Evolutionary conservation across 2,888 invertebrate genomes (phyloP).

Genomic region (Acanthococcus lagerstroemiae): DNA sequence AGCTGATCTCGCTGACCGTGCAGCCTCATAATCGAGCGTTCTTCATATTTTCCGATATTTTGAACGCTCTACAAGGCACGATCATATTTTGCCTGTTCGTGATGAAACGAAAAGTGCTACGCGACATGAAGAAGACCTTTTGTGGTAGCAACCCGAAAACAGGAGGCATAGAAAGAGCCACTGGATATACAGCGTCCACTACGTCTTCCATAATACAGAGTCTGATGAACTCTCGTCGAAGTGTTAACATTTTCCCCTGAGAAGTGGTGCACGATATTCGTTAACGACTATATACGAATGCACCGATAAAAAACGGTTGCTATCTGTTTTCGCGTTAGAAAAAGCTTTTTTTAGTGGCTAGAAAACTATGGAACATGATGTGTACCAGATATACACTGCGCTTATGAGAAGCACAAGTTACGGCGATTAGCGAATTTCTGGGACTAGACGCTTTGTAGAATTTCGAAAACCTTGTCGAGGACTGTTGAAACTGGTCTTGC

Average conservation of each 20-base stretch:
- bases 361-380: too few species aligned
- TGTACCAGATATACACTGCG: too few species aligned
- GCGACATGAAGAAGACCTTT: slow-evolving; percentile 1
- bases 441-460: too few species aligned
- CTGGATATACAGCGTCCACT: slow-evolving; percentile 6
- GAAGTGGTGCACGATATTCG: too few species aligned
- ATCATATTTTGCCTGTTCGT: slow-evolving; percentile 32
- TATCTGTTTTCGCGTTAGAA: too few species aligned
- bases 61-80: slow-evolving; percentile 32
- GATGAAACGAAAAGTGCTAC: slow-evolving; percentile 31
- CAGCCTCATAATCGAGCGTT: slow-evolving; percentile 13
- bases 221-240: neutral
- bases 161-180: neutral
- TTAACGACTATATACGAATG: neutral
- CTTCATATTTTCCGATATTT: slow-evolving; percentile 31
- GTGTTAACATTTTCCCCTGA: neutral
- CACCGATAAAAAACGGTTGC: too few species aligned
- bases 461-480: too few species aligned
- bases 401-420: too few species aligned
- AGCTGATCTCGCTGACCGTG: slow-evolving; percentile 22
- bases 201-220: slow-evolving; percentile 9
- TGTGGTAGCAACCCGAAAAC: neutral
- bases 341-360: too few species aligned
- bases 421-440: too few species aligned
- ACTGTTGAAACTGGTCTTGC: too few species aligned